phyloP scores from a whole-genome alignment of 1,140 invertebrate species.

The Akabosia matsudoensis region DNA sequence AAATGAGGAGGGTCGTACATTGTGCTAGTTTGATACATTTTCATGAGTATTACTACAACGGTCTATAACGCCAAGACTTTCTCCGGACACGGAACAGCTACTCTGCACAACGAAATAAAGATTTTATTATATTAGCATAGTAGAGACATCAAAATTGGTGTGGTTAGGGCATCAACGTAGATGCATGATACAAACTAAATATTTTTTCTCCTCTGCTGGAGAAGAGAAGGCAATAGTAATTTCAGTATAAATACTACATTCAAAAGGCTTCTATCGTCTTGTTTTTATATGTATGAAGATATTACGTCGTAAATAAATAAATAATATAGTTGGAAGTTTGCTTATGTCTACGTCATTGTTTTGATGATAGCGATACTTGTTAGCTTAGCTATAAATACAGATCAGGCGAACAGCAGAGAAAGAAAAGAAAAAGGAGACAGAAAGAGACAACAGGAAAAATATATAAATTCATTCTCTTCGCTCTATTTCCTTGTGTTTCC shows the following conservation, averaged over 20 bases:
- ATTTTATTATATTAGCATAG: constrained; percentile 16
- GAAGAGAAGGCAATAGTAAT: too few relatives aligned
- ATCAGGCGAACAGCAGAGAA: background rate
- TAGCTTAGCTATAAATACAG: background rate
- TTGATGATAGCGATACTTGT: background rate
- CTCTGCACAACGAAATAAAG: background rate
- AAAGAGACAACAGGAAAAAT: constrained; percentile 10
- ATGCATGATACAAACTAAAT: too few relatives aligned
- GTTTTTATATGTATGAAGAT: background rate
- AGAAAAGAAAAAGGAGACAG: background rate
- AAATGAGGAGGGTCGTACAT: background rate
- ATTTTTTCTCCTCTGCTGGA: too few relatives aligned
- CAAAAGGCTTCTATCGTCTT: too few relatives aligned
- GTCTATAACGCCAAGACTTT: background rate
- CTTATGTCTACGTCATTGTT: background rate
- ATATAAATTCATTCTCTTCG: constrained; percentile 17
- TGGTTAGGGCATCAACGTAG: background rate
- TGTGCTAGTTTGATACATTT: background rate
- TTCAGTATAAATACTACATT: too few relatives aligned
- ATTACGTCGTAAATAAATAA: background rate
- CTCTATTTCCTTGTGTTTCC: constrained; percentile 11
- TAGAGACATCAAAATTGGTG: background rate
- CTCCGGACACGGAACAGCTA: background rate
- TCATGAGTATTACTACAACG: background rate
- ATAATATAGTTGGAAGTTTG: background rate